Conservation (phyloP, 92 coral and sea anemone genomes). For the Heteractis magnifica region DNA sequence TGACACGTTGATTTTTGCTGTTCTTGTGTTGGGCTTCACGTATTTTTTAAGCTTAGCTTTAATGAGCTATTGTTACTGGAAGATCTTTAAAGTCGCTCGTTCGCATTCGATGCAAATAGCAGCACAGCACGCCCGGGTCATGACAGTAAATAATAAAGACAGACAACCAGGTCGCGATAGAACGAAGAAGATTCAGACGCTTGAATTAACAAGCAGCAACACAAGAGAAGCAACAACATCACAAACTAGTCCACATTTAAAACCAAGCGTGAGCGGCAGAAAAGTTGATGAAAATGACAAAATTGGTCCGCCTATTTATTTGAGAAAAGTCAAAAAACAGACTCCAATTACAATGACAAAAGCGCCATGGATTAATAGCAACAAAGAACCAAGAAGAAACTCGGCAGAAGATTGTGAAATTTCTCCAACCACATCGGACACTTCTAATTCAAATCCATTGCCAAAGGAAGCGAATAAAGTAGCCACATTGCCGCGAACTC, state of each 20-base stretch:
- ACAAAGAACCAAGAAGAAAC: too few species aligned
- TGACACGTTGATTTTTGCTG: slow-evolving; percentile 31
- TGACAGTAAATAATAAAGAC: neutral
- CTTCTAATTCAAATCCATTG: too few species aligned
- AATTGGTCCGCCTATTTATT: neutral
- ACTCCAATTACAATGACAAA: neutral
- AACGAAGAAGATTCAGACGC: neutral
- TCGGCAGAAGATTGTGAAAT: neutral
- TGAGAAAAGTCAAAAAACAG: neutral
- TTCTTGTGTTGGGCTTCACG: slow-evolving; percentile 52
- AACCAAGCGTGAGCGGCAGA: neutral
- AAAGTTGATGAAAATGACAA: neutral
- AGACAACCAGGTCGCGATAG: neutral
- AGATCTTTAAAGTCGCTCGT: slow-evolving; percentile 49
- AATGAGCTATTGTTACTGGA: slow-evolving; percentile 55
- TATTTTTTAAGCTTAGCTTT: slow-evolving; percentile 40
- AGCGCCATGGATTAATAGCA: neutral
- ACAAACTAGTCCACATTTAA: neutral
- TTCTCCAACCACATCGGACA: too few species aligned
- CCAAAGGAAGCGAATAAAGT: neutral
- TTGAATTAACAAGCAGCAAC: neutral
- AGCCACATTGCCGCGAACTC: neutral
- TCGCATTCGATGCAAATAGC: slow-evolving; percentile 44
- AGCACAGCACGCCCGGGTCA: slow-evolving; percentile 1
- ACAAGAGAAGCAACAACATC: neutral